Percentiles rank a stretch among this genome's conserved stretches.
Evolutionary conservation across 1,140 invertebrate genomes (phyloP).

Genomic region (Lineus longissimus): DNA sequence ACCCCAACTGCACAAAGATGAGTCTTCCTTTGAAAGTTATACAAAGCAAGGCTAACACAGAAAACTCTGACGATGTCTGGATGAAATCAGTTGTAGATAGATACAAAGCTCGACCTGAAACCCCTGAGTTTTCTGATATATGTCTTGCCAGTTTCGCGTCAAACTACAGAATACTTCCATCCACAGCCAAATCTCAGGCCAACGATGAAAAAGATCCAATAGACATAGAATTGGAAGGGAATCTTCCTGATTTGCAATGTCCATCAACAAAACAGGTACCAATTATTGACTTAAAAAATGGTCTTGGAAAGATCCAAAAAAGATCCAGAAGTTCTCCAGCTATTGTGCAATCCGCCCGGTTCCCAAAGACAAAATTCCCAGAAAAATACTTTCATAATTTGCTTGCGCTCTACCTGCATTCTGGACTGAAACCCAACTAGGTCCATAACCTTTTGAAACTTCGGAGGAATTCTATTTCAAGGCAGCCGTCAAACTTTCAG

Average conservation of each 20-base stretch:
- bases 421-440: slow-evolving; percentile 14
- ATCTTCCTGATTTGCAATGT: too few species aligned
- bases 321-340: slow-evolving; percentile 13
- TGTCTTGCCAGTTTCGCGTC: slow-evolving; percentile 22
- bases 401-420: slow-evolving; percentile 16
- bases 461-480: slow-evolving; percentile 13
- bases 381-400: slow-evolving; percentile 12
- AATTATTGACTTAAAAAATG: slow-evolving; percentile 11
- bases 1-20: not conserved
- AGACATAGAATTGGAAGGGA: not conserved
- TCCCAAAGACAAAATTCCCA: slow-evolving; percentile 6
- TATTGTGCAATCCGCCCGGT: slow-evolving; percentile 13
- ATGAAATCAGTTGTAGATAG: slow-evolving; percentile 15
- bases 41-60: not conserved
- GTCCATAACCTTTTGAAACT: slow-evolving; percentile 13
- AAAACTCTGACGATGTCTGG: slow-evolving; percentile 15
- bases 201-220: slow-evolving; percentile 6
- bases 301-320: slow-evolving; percentile 18
- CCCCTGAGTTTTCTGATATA: slow-evolving; percentile 11
- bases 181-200: slow-evolving; percentile 5
- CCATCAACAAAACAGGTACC: too few species aligned
- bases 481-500: slow-evolving; percentile 10
- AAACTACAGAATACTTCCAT: slow-evolving; percentile 15
- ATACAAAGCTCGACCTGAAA: slow-evolving; percentile 12
- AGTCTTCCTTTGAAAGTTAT: slow-evolving; percentile 7